Evolutionary conservation across 2,888 invertebrate genomes (phyloP), one percentile per base, ranked within the genome.

Genomic region (Venustoraphidia nigricollis): DNA sequence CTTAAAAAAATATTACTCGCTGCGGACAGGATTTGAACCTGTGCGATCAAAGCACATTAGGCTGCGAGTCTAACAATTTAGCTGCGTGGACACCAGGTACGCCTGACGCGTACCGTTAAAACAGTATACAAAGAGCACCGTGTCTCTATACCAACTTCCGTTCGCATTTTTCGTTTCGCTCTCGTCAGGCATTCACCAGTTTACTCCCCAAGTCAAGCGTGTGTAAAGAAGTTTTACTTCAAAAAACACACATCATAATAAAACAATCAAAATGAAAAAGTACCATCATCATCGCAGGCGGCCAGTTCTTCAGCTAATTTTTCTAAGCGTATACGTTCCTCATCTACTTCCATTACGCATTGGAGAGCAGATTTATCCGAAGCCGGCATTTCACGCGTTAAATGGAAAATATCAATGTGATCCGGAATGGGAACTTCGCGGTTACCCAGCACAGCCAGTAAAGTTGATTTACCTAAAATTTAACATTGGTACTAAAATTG

Each of bases 341-440:
- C 83, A 60, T 99, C 98, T 0, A 98, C 98, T 66, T 98, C 97
- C 87, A 96, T 92, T 37, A 99, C 98, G 65, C 93, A 91, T 64
- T 93, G 75, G 47, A 99, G 72, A 3, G 98, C 98, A 10, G 89
- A 81, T 71, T 97, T 97, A 60, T 94, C 89, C 52, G 92, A 92
- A n/a, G 98, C 96, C 1, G 94, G 88, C 83, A 97, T 96, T 72
- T 98, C 98, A 45, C 97, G 79, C 9, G 91, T 88, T 63, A 98
- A 73, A 67, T 97, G 89, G 70, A 95, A 99, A 59, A 97, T 96
- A 70, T 98, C 98, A 55, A 98, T 90, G 64, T 93, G 90, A 4
- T 91, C 85, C 4, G 96, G 98, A 52, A 99, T 90, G 1, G 95
- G 94, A 36, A 97, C 86, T 70, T 98, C 90, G 44, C 95, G 81